Evolutionary conservation across 2,797 vertebrate species (phyloP).

Genomic region (Chloroceryle inda): DNA sequence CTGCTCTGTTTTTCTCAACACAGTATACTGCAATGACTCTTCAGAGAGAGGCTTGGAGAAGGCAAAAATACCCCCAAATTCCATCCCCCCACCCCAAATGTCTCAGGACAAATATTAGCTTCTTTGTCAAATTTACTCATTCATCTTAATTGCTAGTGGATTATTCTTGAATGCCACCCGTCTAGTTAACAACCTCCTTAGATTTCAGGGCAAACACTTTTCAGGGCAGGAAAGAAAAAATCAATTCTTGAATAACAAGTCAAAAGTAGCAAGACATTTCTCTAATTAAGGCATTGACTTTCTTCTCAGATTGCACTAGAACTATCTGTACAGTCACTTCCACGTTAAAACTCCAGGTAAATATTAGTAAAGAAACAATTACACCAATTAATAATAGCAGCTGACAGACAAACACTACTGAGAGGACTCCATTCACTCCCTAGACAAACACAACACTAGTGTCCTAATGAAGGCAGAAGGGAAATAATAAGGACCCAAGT

Average conservation of each 20-base stretch:
- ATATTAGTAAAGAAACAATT: constrained; percentile 53
- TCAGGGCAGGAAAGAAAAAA: not conserved
- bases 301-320: constrained; percentile 21
- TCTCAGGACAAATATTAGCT: constrained; percentile 7
- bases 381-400: constrained; percentile 9
- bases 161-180: not conserved
- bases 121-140: constrained; percentile 6
- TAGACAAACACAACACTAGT: not conserved
- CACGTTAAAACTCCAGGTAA: constrained; percentile 37
- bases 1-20: not conserved
- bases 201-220: constrained; percentile 40
- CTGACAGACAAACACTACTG: not conserved
- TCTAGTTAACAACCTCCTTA: constrained; percentile 21
- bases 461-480: not conserved
- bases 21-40: not conserved
- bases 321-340: constrained; percentile 26
- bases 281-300: constrained; percentile 48
- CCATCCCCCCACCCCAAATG: not conserved
- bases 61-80: not conserved
- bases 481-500: not conserved
- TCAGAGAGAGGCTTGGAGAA: not conserved
- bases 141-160: not conserved
- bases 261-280: constrained; percentile 6
- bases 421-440: not conserved
- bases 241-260: constrained; percentile 10